Percentiles rank a stretch among this genome's conserved stretches.
These are phyloP conservation scores for Saxidomus purpurata DNA, from an alignment of 1,140 invertebrate species.

Conservation along the genomic window DNA sequence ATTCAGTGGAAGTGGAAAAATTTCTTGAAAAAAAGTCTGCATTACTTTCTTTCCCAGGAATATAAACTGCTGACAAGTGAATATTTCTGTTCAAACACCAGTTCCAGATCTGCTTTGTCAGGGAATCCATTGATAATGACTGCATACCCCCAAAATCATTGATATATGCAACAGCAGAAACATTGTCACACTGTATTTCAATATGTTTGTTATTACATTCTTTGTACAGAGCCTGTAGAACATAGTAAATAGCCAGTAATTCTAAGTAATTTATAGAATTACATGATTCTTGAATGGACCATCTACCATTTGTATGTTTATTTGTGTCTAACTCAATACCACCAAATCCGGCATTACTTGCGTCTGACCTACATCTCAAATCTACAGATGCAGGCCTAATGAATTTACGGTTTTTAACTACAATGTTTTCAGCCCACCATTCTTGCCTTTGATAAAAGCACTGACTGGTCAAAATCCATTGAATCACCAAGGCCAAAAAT, in stretches of 20 bases:
- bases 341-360: not conserved
- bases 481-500: not conserved
- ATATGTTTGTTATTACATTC: not conserved
- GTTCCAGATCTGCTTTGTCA: too few species aligned
- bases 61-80: constrained; percentile 2
- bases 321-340: not conserved
- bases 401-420: constrained; percentile 23
- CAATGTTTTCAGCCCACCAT: constrained; percentile 1
- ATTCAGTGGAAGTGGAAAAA: constrained; percentile 35
- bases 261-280: constrained; percentile 29
- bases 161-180: not conserved
- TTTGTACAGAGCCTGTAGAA: not conserved
- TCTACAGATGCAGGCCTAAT: not conserved
- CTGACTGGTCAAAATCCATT: constrained; percentile 52
- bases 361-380: constrained; percentile 4
- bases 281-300: not conserved
- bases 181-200: constrained; percentile 49
- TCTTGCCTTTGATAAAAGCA: constrained; percentile 20
- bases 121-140: too few species aligned
- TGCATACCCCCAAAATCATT: constrained; percentile 35
- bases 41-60: constrained; percentile 16
- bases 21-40: constrained; percentile 47
- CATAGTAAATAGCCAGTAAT: constrained; percentile 21
- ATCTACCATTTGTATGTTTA: constrained; percentile 11
- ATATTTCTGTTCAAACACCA: constrained; percentile 39